phyloP scores from a whole-genome alignment of 2,888 invertebrate genomes.

The Trichopoda pennipes region DNA sequence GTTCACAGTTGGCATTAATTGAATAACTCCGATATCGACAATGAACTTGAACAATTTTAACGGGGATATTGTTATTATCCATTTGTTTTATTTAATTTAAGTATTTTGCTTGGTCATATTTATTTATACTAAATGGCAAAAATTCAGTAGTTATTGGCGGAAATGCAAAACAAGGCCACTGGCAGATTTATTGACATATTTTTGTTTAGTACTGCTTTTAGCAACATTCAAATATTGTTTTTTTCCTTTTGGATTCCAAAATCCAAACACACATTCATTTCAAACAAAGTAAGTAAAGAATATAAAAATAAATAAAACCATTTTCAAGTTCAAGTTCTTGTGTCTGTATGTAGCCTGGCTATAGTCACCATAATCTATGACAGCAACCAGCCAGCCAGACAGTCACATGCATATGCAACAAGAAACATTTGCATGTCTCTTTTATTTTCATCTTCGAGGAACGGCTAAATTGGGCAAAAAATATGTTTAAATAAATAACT shows the following conservation, averaged over 20 bases:
- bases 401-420: conserved; percentile 59
- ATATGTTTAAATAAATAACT: conserved; percentile 47
- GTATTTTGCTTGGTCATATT: conserved; percentile 10
- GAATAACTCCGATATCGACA: too few species aligned
- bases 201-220: conserved; percentile 32
- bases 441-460: conserved; percentile 52
- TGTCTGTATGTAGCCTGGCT: conserved; percentile 35
- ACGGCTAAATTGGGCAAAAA: conserved; percentile 47
- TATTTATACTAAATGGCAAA: conserved; percentile 15
- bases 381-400: conserved; percentile 61
- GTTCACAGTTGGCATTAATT: too few species aligned
- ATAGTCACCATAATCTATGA: conserved; percentile 56
- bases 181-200: conserved; percentile 79
- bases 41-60: not conserved
- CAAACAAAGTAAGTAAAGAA: conserved; percentile 18
- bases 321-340: conserved; percentile 68
- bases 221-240: conserved; percentile 40
- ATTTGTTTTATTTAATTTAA: not conserved
- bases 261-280: conserved; percentile 9
- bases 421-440: conserved; percentile 63
- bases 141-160: conserved; percentile 71
- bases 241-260: not conserved
- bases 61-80: not conserved
- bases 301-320: conserved; percentile 24
- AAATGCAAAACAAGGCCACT: conserved; percentile 78